These are phyloP conservation scores for Phymorhynchus buccinoides DNA, from an alignment of 1,140 invertebrate genomes.

Conservation along the genomic window DNA sequence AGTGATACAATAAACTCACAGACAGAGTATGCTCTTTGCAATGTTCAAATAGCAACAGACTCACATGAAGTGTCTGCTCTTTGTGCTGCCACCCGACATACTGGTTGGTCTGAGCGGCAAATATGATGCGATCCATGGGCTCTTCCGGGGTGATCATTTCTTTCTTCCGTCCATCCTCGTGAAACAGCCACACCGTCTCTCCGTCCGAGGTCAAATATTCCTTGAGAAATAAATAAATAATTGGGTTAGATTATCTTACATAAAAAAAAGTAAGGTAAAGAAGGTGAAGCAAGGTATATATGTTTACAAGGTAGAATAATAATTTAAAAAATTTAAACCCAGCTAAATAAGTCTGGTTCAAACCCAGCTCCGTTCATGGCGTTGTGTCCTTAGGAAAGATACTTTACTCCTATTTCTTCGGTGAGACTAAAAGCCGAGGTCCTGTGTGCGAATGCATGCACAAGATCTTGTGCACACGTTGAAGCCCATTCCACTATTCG, in stretches of 20 bases:
- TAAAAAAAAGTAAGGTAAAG: background rate
- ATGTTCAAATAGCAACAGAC: constrained; percentile 17
- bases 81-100: constrained; percentile 68
- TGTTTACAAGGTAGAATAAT: too few species aligned
- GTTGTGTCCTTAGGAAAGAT: too few species aligned
- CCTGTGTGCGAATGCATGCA: too few species aligned
- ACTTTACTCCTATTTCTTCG: too few species aligned
- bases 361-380: too few species aligned
- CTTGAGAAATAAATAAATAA: constrained; percentile 51
- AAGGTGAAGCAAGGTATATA: too few species aligned
- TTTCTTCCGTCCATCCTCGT: constrained; percentile 66
- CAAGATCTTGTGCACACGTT: too few species aligned
- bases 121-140: constrained; percentile 63
- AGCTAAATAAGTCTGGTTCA: too few species aligned
- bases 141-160: constrained; percentile 56
- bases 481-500: too few species aligned
- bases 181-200: constrained; percentile 60
- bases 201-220: constrained; percentile 69
- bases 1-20: too few species aligned
- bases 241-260: background rate
- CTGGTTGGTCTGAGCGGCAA: constrained; percentile 61
- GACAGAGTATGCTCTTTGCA: background rate
- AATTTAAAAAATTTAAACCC: too few species aligned
- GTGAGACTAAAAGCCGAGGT: too few species aligned
- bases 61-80: constrained; percentile 65